phyloP scores from a whole-genome alignment of 2,113 vertebrate species.

The Myodes glareolus region DNA sequence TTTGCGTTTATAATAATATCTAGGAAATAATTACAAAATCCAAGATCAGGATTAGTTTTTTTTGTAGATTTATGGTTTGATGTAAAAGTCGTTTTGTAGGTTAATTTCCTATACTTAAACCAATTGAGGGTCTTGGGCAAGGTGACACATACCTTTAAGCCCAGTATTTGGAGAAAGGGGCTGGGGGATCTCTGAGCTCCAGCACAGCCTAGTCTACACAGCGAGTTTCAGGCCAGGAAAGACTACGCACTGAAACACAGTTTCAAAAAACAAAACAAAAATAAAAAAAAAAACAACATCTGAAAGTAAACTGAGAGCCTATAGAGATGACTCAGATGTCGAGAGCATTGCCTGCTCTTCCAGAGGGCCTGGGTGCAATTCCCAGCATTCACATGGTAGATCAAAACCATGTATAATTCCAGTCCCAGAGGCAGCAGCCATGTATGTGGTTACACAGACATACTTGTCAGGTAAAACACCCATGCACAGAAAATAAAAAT shows the following conservation, averaged over 20 bases:
- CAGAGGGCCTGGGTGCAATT: not conserved
- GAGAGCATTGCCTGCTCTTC: not conserved
- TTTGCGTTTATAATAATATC: not conserved
- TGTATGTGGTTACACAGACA: not conserved
- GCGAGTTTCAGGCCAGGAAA: not conserved
- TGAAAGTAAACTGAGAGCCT: not conserved
- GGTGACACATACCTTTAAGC: not conserved
- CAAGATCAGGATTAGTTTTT: not conserved
- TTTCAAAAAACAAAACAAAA: not conserved
- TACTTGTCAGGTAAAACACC: not conserved
- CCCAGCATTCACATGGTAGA: not conserved
- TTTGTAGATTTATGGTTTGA: not conserved
- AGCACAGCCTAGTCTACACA: not conserved
- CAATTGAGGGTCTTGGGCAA: not conserved
- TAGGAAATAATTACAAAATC: not conserved
- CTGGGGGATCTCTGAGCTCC: not conserved
- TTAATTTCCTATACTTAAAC: slow-evolving; percentile 5
- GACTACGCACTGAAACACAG: not conserved
- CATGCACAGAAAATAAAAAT: not conserved
- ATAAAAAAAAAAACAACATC: not conserved
- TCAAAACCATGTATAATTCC: not conserved
- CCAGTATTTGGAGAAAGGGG: not conserved
- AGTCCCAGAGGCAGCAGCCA: not conserved
- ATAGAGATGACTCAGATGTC: not conserved
- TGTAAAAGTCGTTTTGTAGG: slow-evolving; percentile 1